phyloP scores from a whole-genome alignment of 2,113 vertebrate species.

The Dipodomys stephensi region DNA sequence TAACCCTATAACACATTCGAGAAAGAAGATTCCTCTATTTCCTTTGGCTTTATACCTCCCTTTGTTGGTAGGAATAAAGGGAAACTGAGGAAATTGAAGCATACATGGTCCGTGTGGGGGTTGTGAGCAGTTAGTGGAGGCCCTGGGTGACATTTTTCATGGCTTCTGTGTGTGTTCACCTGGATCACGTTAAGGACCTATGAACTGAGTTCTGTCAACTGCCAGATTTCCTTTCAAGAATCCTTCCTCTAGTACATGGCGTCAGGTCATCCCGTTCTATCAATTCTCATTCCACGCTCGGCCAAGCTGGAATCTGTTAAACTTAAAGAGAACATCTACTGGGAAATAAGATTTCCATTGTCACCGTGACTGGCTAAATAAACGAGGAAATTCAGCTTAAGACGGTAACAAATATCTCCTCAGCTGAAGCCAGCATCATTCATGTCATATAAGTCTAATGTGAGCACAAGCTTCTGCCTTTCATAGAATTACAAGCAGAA shows the following conservation, averaged over 20 bases:
- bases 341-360: not conserved
- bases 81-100: not conserved
- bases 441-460: not conserved
- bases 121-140: not conserved
- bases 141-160: not conserved
- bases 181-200: not conserved
- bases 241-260: not conserved
- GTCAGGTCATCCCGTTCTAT: not conserved
- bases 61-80: not conserved
- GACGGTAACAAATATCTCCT: not conserved
- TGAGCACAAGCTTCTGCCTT: not conserved
- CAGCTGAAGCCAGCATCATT: not conserved
- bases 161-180: fast-evolving
- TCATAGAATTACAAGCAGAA: not conserved
- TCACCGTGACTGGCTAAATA: not conserved
- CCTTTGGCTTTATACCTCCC: not conserved
- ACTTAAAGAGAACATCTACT: not conserved
- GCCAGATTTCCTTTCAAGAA: not conserved
- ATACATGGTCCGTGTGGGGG: not conserved
- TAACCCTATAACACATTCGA: not conserved
- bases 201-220: not conserved
- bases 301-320: not conserved
- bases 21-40: not conserved
- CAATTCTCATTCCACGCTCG: not conserved
- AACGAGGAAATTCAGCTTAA: not conserved